Conservation (phyloP, 2,797 vertebrate species). For the Iguana delicatissima region DNA sequence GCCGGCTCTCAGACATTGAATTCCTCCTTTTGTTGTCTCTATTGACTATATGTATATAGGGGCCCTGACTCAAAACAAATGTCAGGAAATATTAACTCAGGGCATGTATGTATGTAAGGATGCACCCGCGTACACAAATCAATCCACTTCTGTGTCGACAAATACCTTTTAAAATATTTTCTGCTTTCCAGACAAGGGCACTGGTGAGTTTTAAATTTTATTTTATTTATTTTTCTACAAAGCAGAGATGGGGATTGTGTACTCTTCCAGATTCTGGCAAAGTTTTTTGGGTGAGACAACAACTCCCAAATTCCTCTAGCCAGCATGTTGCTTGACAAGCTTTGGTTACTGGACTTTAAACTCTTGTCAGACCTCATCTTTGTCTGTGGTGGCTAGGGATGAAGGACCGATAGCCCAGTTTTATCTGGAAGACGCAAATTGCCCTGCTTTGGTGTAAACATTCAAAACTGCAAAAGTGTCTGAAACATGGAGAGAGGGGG, state of each 20-base stretch:
- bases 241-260: not conserved
- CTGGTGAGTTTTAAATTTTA: constrained; percentile 1
- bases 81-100: not conserved
- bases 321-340: too few relatives aligned
- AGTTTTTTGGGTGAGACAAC: too few relatives aligned
- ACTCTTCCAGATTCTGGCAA: too few relatives aligned
- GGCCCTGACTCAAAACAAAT: constrained; percentile 35
- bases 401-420: too few relatives aligned
- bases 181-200: not conserved
- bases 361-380: too few relatives aligned
- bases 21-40: not conserved
- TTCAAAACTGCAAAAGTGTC: too few relatives aligned
- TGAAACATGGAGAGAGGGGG: not conserved
- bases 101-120: constrained; percentile 7
- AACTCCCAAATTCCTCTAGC: too few relatives aligned
- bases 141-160: not conserved
- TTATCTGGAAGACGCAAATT: too few relatives aligned
- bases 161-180: constrained; percentile 8
- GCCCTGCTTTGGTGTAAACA: too few relatives aligned
- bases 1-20: not conserved
- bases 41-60: not conserved
- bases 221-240: not conserved
- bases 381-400: too few relatives aligned
- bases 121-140: constrained; percentile 20
- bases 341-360: too few relatives aligned